Evolutionary conservation across 2,797 vertebrate genomes (phyloP), one percentile per base, ranked within the genome.

Genomic region (Phylloscopus collybita): DNA sequence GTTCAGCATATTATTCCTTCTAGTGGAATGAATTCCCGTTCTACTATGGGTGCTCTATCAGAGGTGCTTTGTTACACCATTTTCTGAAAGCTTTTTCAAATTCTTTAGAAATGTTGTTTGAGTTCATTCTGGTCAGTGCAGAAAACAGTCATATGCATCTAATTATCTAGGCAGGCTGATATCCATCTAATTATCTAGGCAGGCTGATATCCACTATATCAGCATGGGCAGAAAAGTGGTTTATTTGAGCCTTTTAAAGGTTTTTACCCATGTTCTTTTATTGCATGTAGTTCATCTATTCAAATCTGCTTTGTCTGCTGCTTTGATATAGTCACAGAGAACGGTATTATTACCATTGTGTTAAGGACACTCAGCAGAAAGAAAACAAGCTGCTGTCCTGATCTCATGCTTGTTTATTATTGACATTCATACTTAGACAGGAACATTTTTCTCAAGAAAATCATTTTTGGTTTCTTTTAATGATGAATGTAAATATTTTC

Each of bases 321-420:
- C 67, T 91, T 80, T 91, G 65, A 78, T 79, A 93, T 1, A 59
- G 45, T 47, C 27, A 44, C 32, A 92, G 22, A 79, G 27, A 85
- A 62, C 3, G 0, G 38, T 49, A 27, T 61, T 92, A 80, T 86
- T 91, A 88, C 18, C 61, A 65, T 86, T 85, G 69, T 62, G 22
- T 54, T 78, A 69, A 85, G 45, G 57, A 85, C 45, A 57, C 12
- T 60, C 53, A 44, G 22, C 21, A 71, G 80, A 82, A 92, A 8
- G 50, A 80, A 73, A 80, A 67, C 10, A 92, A 76, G 32, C 34
- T 86, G 22, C 51, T 83, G 7, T 42, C 60, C 86, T 85, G 49
- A 89, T 87, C 65, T 61, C 38, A 40, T 74, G 80, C 45, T 66
- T 95, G 34, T 74, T 93, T 95, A 45, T 90, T 92, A 83, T 74